phyloP scores from a whole-genome alignment of 1,140 invertebrate species.

The Trichomalopsis sarcophagae region DNA sequence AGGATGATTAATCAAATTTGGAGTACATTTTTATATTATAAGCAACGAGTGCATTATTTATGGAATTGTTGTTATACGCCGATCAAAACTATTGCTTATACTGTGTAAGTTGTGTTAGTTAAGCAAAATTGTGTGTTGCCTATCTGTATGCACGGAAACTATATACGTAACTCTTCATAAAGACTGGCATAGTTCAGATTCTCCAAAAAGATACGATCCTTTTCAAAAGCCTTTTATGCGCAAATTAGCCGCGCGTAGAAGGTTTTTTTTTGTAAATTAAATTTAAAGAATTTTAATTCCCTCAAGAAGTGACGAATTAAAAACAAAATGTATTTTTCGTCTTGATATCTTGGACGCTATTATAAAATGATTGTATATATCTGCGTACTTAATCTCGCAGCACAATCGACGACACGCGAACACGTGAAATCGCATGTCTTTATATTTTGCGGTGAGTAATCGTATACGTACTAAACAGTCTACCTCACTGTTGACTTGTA shows the following conservation, averaged over 20 bases:
- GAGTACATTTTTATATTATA: neutral
- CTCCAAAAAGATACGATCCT: too few relatives aligned
- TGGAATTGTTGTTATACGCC: neutral
- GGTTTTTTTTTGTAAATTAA: neutral
- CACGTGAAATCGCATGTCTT: slow-evolving; percentile 41
- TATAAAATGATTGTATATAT: slow-evolving; percentile 30
- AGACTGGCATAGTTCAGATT: too few relatives aligned
- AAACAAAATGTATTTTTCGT: slow-evolving; percentile 6
- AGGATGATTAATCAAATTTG: slow-evolving; percentile 4
- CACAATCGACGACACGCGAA: slow-evolving; percentile 39
- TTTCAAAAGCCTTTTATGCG: neutral
- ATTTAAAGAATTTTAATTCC: neutral
- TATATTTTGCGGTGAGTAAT: slow-evolving; percentile 15
- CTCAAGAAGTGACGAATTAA: neutral
- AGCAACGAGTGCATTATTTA: neutral
- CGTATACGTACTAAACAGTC: neutral
- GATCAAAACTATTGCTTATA: too few relatives aligned
- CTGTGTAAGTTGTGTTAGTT: neutral
- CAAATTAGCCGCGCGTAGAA: neutral
- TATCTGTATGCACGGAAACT: neutral
- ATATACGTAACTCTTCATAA: too few relatives aligned
- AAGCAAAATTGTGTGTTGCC: neutral
- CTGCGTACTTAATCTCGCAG: slow-evolving; percentile 33
- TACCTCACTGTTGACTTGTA: slow-evolving; percentile 32
- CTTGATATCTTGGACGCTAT: neutral